Percentiles rank a stretch among this genome's conserved stretches.
These are phyloP conservation scores for Conops quadrifasciatus DNA, from an alignment of 2,888 invertebrate genomes.

Conservation along the genomic window DNA sequence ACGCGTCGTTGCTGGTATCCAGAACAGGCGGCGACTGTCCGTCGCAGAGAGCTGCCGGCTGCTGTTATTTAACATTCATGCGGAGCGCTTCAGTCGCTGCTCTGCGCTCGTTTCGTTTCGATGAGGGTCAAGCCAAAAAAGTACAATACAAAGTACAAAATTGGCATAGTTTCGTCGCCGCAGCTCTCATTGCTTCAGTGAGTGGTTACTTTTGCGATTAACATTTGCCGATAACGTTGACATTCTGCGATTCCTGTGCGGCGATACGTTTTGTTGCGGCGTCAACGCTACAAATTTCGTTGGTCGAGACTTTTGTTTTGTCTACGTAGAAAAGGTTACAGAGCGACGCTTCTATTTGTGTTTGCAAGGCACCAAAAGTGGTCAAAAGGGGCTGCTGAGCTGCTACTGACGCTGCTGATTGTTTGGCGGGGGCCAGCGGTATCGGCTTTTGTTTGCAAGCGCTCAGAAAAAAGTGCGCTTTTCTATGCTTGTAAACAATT, in stretches of 20 bases:
- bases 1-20: conserved; percentile 27
- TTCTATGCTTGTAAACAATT: too few relatives aligned
- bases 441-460: background rate
- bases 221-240: conserved; percentile 34
- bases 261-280: conserved; percentile 2
- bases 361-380: too few relatives aligned
- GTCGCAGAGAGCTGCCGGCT: too few relatives aligned
- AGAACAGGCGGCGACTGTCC: background rate
- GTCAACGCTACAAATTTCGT: background rate
- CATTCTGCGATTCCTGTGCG: conserved; percentile 22
- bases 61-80: too few relatives aligned
- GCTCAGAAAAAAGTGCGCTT: too few relatives aligned
- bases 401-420: background rate
- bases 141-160: conserved; percentile 26
- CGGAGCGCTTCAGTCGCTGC: conserved; percentile 15
- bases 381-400: too few relatives aligned
- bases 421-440: background rate
- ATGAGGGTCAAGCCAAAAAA: conserved; percentile 43
- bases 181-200: conserved; percentile 19
- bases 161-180: conserved; percentile 11
- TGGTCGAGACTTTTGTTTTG: conserved; percentile 6
- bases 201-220: conserved; percentile 27
- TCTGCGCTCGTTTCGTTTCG: conserved; percentile 29
- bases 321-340: conserved; percentile 7
- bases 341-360: background rate